A percentile compares a stretch with the other conserved stretches of the same genome.
Conservation (phyloP, 2,797 vertebrate genomes). For the Malurus splendens region DNA sequence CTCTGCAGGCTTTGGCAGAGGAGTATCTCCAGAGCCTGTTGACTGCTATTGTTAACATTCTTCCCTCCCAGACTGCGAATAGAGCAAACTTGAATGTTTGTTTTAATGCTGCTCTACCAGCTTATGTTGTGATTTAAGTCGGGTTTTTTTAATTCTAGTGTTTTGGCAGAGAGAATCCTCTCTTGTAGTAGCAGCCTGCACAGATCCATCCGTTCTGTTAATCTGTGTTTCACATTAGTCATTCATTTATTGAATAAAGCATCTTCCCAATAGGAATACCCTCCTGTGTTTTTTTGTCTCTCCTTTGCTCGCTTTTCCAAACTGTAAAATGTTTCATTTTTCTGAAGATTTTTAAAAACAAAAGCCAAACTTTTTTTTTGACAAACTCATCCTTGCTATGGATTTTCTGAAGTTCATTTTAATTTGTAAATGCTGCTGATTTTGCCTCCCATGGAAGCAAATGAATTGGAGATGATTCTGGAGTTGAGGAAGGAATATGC, state of each 20-base stretch:
- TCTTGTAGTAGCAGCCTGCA: not conserved
- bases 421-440: not conserved
- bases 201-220: not conserved
- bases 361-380: not conserved
- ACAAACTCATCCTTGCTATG: not conserved
- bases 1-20: not conserved
- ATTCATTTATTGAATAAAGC: not conserved
- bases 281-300: not conserved
- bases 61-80: not conserved
- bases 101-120: not conserved
- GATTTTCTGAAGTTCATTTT: not conserved
- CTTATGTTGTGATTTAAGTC: not conserved
- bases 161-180: not conserved
- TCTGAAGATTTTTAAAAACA: not conserved
- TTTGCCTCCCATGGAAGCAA: not conserved
- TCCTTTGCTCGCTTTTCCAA: not conserved
- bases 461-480: not conserved
- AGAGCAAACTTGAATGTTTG: not conserved
- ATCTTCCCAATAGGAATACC: not conserved
- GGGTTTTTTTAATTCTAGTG: not conserved
- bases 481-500: not conserved
- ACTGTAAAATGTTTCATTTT: not conserved
- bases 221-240: not conserved
- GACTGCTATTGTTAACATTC: not conserved
- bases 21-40: not conserved